Evolutionary conservation across 1,140 invertebrate genomes (phyloP), one percentile per base, ranked within the genome.

Genomic region (Grapholita molesta): DNA sequence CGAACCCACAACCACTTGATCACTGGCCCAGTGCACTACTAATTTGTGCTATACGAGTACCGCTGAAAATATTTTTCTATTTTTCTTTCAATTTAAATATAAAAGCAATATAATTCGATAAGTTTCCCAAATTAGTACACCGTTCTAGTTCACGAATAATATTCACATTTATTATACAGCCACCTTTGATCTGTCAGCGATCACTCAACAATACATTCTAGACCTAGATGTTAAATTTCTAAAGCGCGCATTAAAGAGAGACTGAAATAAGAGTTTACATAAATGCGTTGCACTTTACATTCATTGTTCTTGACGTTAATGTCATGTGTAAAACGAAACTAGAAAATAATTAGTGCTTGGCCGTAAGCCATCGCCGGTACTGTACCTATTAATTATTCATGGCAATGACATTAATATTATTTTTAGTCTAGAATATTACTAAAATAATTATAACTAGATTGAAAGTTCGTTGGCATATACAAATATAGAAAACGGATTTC

Each of bases 311-410:
- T 15, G 55, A 28, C 25, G 55, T 30, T 48, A 15, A 61, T 61
- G 23, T 28, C 25, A 61, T 32, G 55, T 48, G 42, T 48, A 48
- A 30, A 48, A 28, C 8, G 55, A 61, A 30, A 28, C 55, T 61
- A 61, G 23, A 61, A 48, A 48, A 28, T 61, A 61, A 61, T 61
- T 61, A 61, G 55, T 61, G 55, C 55, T 61, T 61, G 55, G 55
- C 24, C 12, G 11, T 15, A 3, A 12, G 25, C 55, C 55, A 61
- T 15, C 32, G 18, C 25, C 53, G 24, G 24, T 57, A 55, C 7
- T 12, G 15, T 38, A 38, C 3, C 6, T 21, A 48, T 48, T 48
- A 18, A 48, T 38, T 38, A 38, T 48, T 48, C 42, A 18, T 48
- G 42, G 4, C 9, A 48, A 21, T 21, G 42, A 18, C 6, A 48